Evolutionary conservation across 2,797 vertebrate species (phyloP).

Genomic region (Spheniscus humboldti): DNA sequence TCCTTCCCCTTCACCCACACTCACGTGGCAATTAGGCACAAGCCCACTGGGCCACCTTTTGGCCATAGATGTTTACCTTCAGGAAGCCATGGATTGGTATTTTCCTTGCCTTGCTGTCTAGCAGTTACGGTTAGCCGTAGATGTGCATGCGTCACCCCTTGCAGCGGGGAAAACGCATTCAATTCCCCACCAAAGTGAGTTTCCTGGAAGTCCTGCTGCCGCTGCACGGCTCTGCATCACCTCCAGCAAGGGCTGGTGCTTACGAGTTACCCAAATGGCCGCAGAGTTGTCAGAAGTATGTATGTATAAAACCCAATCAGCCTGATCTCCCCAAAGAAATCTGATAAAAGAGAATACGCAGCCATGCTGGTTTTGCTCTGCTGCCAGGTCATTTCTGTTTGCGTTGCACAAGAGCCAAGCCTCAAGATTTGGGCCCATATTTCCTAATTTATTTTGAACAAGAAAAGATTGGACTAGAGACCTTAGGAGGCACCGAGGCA

Average conservation of each 20-base stretch:
- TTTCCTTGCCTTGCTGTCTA: background rate
- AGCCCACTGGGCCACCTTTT: background rate
- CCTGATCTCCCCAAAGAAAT: slow-evolving; percentile 69
- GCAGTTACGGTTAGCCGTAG: background rate
- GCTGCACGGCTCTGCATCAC: background rate
- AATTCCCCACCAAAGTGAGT: background rate
- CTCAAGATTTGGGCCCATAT: slow-evolving; percentile 1
- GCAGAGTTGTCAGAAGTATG: slow-evolving; percentile 47
- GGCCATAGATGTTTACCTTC: background rate
- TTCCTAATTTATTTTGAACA: slow-evolving; percentile 62
- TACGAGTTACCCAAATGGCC: background rate
- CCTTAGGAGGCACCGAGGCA: slow-evolving; percentile 50
- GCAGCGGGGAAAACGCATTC: background rate
- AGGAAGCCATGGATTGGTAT: background rate
- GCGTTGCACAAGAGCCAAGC: slow-evolving; percentile 25
- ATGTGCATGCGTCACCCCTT: background rate
- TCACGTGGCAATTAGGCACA: background rate
- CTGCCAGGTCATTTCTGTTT: slow-evolving; percentile 52
- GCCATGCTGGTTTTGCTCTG: slow-evolving; percentile 46
- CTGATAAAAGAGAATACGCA: slow-evolving; percentile 58
- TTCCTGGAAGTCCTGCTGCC: background rate
- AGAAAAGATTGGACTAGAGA: slow-evolving; percentile 40
- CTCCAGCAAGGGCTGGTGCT: background rate
- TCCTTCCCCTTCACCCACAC: background rate
- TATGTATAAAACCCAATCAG: slow-evolving; percentile 62